Conservation (phyloP, 1,140 invertebrate species). For the Drosophila nasuta region DNA sequence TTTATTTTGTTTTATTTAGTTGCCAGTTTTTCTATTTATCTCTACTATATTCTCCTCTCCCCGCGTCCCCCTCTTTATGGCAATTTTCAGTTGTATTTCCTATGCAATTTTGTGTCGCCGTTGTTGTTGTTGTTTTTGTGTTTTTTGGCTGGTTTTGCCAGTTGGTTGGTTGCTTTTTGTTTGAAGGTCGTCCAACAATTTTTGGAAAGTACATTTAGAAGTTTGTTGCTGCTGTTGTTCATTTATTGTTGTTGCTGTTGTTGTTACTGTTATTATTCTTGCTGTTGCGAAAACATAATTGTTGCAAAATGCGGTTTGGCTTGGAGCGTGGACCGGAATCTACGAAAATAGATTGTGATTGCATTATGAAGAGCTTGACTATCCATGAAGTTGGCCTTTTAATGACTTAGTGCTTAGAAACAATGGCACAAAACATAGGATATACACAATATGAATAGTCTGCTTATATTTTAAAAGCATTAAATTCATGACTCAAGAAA, state of each 20-base stretch:
- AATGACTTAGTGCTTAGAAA: neutral
- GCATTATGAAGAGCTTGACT: constrained; percentile 29
- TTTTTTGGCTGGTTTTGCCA: constrained; percentile 50
- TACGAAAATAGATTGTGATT: constrained; percentile 49
- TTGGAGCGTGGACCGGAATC: constrained; percentile 12
- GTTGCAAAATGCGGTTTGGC: constrained; percentile 69
- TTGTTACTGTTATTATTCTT: constrained; percentile 10
- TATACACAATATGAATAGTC: neutral
- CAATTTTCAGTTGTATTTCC: constrained; percentile 53
- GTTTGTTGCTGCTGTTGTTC: constrained; percentile 46
- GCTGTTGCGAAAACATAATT: constrained; percentile 65
- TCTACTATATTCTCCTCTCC: constrained; percentile 20
- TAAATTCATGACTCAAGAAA: too few relatives aligned
- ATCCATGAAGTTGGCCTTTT: constrained; percentile 11
- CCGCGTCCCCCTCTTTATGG: neutral
- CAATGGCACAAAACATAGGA: neutral
- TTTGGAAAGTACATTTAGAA: constrained; percentile 80
- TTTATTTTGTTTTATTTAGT: constrained; percentile 35
- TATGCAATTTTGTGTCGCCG: constrained; percentile 57
- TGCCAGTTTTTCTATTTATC: constrained; percentile 28
- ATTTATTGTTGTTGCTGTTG: constrained; percentile 33
- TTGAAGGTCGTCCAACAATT: constrained; percentile 72
- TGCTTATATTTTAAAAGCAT: neutral
- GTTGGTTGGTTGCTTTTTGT: constrained; percentile 46
- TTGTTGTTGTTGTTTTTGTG: constrained; percentile 42